phyloP scores from a whole-genome alignment of 2,888 invertebrate species.

The Resseliella maxima region DNA sequence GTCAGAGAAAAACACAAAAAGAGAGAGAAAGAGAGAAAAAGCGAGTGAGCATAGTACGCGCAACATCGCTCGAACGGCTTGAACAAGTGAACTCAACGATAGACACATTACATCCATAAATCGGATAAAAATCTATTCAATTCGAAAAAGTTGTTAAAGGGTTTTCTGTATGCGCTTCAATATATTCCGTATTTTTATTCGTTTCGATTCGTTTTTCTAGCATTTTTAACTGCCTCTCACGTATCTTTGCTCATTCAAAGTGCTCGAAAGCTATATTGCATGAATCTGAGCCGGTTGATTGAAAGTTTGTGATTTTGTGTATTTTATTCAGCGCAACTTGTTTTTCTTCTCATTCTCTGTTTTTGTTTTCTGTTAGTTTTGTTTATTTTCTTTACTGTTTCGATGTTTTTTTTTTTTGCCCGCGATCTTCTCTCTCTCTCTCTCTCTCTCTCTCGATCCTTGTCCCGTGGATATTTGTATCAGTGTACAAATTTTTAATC shows the following conservation, averaged over 20 bases:
- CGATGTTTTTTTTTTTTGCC: not conserved
- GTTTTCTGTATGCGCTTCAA: not conserved
- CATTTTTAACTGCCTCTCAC: constrained; percentile 35
- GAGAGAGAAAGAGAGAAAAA: too few species aligned
- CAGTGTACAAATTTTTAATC: constrained; percentile 47
- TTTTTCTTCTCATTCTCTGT: not conserved
- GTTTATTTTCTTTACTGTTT: constrained; percentile 25
- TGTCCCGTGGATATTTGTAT: not conserved
- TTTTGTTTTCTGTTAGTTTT: constrained; percentile 46
- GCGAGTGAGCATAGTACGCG: not conserved
- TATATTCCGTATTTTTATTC: not conserved
- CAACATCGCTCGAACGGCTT: not conserved
- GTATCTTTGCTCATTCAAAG: constrained; percentile 24
- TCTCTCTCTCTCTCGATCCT: not conserved
- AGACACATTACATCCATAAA: constrained; percentile 54
- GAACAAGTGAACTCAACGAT: constrained; percentile 51
- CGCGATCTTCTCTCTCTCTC: not conserved
- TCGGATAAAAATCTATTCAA: constrained; percentile 56
- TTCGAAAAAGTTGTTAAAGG: constrained; percentile 55
- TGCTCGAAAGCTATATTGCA: not conserved
- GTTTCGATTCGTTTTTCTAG: not conserved
- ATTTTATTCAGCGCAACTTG: not conserved
- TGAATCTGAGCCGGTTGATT: constrained; percentile 34
- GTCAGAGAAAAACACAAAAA: too few species aligned
- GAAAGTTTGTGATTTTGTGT: constrained; percentile 53